These are phyloP conservation scores for Dolichoris vasculosae DNA, from an alignment of 1,140 invertebrate species.

Conservation along the genomic window DNA sequence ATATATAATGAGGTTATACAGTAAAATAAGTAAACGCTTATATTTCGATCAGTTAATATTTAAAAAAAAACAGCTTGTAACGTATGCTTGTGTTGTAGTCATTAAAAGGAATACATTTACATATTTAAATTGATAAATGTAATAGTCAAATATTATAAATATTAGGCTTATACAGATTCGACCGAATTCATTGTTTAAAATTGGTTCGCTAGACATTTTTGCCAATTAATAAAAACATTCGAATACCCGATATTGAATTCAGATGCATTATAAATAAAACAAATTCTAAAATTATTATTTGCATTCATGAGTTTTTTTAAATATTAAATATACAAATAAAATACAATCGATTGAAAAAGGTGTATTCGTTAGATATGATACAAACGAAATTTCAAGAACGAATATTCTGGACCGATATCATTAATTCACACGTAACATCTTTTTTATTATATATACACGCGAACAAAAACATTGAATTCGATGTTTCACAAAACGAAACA, in stretches of 20 bases:
- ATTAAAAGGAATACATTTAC: too few species aligned
- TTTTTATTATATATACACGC: constrained; percentile 13
- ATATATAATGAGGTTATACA: neutral
- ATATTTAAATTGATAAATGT: too few species aligned
- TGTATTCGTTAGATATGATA: neutral
- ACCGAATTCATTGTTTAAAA: too few species aligned
- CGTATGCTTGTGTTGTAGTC: neutral
- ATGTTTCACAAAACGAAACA: constrained; percentile 42
- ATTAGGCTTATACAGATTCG: too few species aligned
- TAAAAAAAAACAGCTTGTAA: neutral
- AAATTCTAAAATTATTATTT: neutral
- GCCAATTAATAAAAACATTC: too few species aligned
- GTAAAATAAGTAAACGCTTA: neutral
- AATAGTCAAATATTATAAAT: too few species aligned
- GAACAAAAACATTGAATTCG: constrained; percentile 22
- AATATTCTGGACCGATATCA: constrained; percentile 3
- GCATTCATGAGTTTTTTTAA: neutral
- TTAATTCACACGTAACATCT: constrained; percentile 28
- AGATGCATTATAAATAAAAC: neutral
- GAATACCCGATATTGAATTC: neutral
- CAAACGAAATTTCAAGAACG: neutral
- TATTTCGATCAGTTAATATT: neutral
- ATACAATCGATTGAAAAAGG: neutral
- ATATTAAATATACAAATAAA: neutral
- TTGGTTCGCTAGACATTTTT: too few species aligned